Conservation (phyloP, 92 coral and sea anemone genomes). For the Epizoanthus scotinus region DNA sequence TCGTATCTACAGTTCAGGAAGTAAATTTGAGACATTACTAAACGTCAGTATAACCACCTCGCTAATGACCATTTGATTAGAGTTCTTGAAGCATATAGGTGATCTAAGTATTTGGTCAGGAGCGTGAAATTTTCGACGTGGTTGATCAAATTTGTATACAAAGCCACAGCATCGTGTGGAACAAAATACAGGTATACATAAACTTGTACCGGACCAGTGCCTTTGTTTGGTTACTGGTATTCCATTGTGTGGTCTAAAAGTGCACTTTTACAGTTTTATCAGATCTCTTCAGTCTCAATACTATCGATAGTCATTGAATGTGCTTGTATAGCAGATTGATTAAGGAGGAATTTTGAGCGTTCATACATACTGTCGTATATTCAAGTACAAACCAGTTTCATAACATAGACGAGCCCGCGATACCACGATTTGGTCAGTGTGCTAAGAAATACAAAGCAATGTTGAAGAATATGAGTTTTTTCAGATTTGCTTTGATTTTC, state of each 20-base stretch:
- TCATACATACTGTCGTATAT: too few relatives aligned
- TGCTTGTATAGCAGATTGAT: too few relatives aligned
- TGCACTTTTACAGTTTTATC: background rate
- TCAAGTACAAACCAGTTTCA: too few relatives aligned
- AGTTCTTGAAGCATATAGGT: slow-evolving; percentile 1
- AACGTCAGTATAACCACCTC: background rate
- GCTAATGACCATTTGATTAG: slow-evolving; percentile 38
- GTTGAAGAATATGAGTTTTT: too few relatives aligned
- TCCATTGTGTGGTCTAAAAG: slow-evolving; percentile 21
- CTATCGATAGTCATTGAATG: too few relatives aligned
- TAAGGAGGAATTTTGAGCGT: too few relatives aligned
- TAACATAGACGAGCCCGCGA: too few relatives aligned
- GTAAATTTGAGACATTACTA: background rate
- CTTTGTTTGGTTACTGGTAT: slow-evolving; percentile 17
- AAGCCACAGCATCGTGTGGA: slow-evolving; percentile 7
- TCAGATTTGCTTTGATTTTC: too few relatives aligned
- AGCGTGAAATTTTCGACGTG: slow-evolving; percentile 33
- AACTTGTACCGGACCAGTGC: slow-evolving; percentile 39
- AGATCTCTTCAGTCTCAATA: too few relatives aligned
- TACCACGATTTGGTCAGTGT: too few relatives aligned
- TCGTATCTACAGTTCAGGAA: background rate
- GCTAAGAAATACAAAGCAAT: too few relatives aligned
- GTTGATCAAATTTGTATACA: slow-evolving; percentile 24
- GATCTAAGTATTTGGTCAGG: background rate
- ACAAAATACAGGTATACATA: slow-evolving; percentile 21